Evolutionary conservation across 2,888 invertebrate species (phyloP).

Genomic region (Spodoptera picta): DNA sequence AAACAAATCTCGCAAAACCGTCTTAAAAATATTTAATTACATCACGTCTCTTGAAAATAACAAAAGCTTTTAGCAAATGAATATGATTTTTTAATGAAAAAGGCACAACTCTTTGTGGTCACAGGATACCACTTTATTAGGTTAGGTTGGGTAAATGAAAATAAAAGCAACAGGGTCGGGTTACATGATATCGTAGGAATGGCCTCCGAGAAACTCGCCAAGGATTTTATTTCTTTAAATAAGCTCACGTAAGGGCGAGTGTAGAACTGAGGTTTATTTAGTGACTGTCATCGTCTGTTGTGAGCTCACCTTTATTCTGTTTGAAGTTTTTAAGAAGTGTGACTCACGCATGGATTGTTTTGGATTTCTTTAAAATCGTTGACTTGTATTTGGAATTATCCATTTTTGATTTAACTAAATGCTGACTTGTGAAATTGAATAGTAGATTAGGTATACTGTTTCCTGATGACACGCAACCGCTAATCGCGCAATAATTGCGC

Average conservation of each 20-base stretch:
- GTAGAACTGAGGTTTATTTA: constrained; percentile 25
- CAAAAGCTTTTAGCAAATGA: constrained; percentile 67
- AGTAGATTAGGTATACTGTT: no score
- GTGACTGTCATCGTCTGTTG: constrained; percentile 4
- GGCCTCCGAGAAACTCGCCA: constrained; percentile 36
- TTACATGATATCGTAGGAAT: constrained; percentile 41
- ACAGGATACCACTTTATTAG: constrained; percentile 78
- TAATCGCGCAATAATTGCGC: no score
- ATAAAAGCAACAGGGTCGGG: constrained; percentile 75
- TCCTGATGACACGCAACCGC: no score
- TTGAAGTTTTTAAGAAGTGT: not conserved
- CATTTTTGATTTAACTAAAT: no score
- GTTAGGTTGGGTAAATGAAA: constrained; percentile 81
- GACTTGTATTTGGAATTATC: no score
- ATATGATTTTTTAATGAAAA: constrained; percentile 83
- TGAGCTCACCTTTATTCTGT: constrained; percentile 3
- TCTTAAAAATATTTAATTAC: constrained; percentile 28
- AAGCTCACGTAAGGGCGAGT: constrained; percentile 35
- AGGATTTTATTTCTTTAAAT: constrained; percentile 56
- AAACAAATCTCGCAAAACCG: constrained; percentile 12
- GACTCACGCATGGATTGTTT: not conserved
- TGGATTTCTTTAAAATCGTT: no score
- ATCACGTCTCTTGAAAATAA: constrained; percentile 56
- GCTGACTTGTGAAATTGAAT: no score
- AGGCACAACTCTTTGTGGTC: constrained; percentile 79